These are phyloP conservation scores for Ptychadena robeensis DNA, from an alignment of 2,797 vertebrate genomes.

Conservation along the genomic window DNA sequence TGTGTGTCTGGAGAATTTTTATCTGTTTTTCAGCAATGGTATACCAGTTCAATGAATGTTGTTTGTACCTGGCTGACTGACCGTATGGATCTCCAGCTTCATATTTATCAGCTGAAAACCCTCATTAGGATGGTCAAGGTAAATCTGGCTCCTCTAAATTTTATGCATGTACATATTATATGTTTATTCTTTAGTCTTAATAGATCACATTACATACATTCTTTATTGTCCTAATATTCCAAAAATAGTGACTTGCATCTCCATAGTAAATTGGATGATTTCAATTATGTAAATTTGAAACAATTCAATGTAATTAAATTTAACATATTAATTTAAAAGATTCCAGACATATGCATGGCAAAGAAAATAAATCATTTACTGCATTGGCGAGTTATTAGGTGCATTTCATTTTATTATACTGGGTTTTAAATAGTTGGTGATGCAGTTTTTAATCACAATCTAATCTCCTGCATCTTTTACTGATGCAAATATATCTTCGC, in stretches of 20 bases:
- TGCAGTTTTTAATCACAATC: conserved; percentile 44
- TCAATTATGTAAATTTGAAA: not conserved
- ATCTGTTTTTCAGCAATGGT: conserved; percentile 99
- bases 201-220: not conserved
- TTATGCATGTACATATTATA: not conserved
- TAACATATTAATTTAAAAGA: not conserved
- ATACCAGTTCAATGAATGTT: conserved; percentile 98
- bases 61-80: conserved; percentile 98
- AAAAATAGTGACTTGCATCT: too few relatives aligned
- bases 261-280: not conserved
- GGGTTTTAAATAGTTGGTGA: conserved; percentile 11
- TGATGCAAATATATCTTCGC: conserved; percentile 67
- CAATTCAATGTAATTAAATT: not conserved
- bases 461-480: conserved; percentile 66
- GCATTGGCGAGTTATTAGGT: not conserved
- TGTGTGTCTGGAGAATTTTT: conserved; percentile 89
- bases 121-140: conserved; percentile 99
- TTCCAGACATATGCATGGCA: too few relatives aligned
- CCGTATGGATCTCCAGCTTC: conserved; percentile 98
- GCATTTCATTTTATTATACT: not conserved
- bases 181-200: not conserved
- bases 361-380: not conserved
- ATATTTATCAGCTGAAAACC: conserved; percentile 98
- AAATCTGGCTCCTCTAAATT: conserved; percentile 51
- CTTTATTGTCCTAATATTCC: too few relatives aligned